phyloP scores from a whole-genome alignment of 2,797 vertebrate species.

The Chaenodraco wilsoni region DNA sequence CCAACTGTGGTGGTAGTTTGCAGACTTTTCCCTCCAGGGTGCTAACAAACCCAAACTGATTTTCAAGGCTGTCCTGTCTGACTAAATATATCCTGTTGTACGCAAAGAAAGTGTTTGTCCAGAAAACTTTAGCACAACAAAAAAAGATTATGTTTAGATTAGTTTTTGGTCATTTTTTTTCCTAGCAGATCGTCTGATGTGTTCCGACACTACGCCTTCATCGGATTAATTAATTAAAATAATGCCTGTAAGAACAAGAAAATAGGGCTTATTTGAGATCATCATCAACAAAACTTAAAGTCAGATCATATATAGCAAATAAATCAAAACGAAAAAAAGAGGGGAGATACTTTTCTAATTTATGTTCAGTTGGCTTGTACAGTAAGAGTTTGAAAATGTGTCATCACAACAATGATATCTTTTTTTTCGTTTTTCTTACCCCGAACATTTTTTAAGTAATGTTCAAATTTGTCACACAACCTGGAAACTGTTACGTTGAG shows the following conservation, averaged over 20 bases:
- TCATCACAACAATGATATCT: neutral
- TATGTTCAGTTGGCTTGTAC: too few relatives aligned
- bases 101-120: constrained; percentile 12
- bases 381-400: neutral
- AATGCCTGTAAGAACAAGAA: too few relatives aligned
- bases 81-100: constrained; percentile 23
- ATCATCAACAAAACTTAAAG: too few relatives aligned
- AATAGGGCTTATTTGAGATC: too few relatives aligned
- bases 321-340: neutral
- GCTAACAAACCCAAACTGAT: constrained; percentile 29
- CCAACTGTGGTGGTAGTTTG: constrained; percentile 19
- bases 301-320: too few relatives aligned
- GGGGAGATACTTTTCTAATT: too few relatives aligned
- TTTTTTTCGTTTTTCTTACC: neutral
- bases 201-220: neutral
- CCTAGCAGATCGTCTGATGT: neutral
- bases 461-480: neutral
- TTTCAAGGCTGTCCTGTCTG: constrained; percentile 31
- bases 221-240: too few relatives aligned
- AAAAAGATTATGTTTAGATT: neutral
- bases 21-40: constrained; percentile 24
- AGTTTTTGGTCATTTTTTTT: neutral
- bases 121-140: neutral
- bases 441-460: neutral
- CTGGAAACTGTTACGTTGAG: too few relatives aligned